Conservation (phyloP, 2,113 vertebrate genomes). For the Drymodes brunneopygia region DNA sequence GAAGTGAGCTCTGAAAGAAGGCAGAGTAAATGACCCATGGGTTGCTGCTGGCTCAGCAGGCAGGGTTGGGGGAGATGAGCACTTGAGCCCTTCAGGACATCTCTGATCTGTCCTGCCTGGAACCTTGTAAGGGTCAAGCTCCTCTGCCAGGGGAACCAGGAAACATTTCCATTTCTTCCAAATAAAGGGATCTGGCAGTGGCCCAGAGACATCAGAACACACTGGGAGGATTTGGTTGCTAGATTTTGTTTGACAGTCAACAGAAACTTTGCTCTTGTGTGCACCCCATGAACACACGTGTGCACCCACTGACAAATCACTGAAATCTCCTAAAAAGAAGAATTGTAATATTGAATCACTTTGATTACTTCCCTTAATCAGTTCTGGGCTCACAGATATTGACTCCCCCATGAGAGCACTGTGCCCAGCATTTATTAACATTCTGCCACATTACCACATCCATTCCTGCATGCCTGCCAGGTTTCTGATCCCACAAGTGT, state of each 20-base stretch:
- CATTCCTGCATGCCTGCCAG: neutral
- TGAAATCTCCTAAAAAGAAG: neutral
- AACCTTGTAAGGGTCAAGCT: neutral
- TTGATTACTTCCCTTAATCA: neutral
- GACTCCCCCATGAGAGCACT: neutral
- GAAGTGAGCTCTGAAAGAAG: neutral
- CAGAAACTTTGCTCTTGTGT: neutral
- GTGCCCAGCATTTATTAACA: neutral
- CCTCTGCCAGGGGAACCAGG: neutral
- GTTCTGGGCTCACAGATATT: neutral
- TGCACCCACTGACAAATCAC: neutral
- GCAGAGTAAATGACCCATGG: neutral
- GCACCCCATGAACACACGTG: rapidly evolving
- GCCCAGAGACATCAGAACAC: neutral
- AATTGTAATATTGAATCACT: neutral
- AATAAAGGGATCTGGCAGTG: neutral
- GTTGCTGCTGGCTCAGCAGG: neutral
- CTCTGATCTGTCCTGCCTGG: neutral
- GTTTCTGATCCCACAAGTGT: neutral
- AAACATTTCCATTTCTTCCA: neutral
- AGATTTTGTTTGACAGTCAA: neutral
- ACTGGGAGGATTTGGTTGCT: neutral
- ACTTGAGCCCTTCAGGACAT: neutral
- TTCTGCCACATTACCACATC: neutral
- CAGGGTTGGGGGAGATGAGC: no score